Evolutionary conservation across 53 echinoderm and acorn worm species (phyloP), one percentile per base, ranked within the genome.

Genomic region (Arbacia lixula): DNA sequence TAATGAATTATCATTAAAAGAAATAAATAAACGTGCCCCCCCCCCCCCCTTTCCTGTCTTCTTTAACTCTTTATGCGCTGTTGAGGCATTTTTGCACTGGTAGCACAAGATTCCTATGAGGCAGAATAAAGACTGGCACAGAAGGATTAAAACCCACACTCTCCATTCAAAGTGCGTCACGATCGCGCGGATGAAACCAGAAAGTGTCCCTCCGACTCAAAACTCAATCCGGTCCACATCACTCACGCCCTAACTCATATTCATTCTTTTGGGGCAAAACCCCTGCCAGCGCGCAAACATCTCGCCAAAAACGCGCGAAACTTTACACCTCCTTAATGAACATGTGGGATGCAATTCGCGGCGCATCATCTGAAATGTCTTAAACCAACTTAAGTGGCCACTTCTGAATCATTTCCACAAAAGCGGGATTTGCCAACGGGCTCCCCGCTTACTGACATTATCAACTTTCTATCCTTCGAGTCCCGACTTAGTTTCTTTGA

Each of bases 391-490:
- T 66, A 66, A 50, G 24, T 66, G 20, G 38, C 21, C 22, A 2
- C 5, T 9, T 22, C 20, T 66, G 66, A 66, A 66, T 66, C 66
- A 66, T 17, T 37, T 66, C 66, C 66, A 66, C 34, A 16, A 4
- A 36, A 24, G 66, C 66, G 36, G 36, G 22, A 66, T 38, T 66
- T 37, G 66, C 66, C 66, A 36, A 66, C 21, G 38, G 66, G 35
- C 38, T 66, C n/a, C 38, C 66, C 66, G 66, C n/a, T n/a, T 24
- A 19, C 3, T 66, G 66, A 66, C 66, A 66, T 66, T 66, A 66
- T 66, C 66, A 37, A 3, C 66, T 66, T 66, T 66, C 66, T 36
- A 20, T 66, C 36, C 38, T 36, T 22, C 3, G 6, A n/a, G n/a
- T n/a, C n/a, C n/a, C n/a, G n/a, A n/a, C n/a, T n/a, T n/a, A n/a